Evolutionary conservation across 2,113 vertebrate genomes (phyloP).

Genomic region (Myanophis thanlyinensis): DNA sequence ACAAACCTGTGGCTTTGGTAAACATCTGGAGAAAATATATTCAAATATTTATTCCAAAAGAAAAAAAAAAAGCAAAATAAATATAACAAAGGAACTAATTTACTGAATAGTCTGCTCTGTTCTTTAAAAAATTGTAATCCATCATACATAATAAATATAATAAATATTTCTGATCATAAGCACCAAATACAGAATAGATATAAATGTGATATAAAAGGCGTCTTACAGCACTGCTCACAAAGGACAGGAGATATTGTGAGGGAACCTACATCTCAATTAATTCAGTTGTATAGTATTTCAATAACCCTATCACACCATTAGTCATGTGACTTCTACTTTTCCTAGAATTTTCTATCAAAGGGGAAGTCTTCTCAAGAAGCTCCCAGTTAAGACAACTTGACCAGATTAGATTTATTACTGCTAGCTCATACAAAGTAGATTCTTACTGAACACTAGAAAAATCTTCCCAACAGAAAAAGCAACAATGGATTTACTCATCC

Average conservation of each 20-base stretch:
- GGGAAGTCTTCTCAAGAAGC: not conserved
- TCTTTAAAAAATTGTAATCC: slow-evolving; percentile 6
- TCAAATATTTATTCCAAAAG: not conserved
- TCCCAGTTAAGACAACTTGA: not conserved
- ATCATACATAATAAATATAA: not conserved
- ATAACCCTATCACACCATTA: not conserved
- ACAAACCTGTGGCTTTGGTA: slow-evolving; percentile 87
- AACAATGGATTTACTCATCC: not conserved
- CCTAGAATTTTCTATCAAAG: not conserved
- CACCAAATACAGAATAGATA: not conserved
- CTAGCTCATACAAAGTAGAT: not conserved
- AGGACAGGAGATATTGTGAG: not conserved
- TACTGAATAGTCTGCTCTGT: not conserved
- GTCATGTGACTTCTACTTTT: not conserved
- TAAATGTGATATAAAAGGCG: fast-evolving
- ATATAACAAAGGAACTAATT: not conserved
- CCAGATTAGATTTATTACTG: not conserved
- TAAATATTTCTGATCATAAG: not conserved
- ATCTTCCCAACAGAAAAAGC: not conserved
- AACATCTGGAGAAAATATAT: slow-evolving; percentile 76
- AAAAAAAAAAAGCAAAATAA: not conserved
- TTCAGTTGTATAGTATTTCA: not conserved
- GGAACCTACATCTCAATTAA: not conserved
- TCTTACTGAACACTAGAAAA: not conserved
- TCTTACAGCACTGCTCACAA: not conserved